phyloP scores from a whole-genome alignment of 2,113 vertebrate genomes.

The Boulengeromyrus knoepffleri region DNA sequence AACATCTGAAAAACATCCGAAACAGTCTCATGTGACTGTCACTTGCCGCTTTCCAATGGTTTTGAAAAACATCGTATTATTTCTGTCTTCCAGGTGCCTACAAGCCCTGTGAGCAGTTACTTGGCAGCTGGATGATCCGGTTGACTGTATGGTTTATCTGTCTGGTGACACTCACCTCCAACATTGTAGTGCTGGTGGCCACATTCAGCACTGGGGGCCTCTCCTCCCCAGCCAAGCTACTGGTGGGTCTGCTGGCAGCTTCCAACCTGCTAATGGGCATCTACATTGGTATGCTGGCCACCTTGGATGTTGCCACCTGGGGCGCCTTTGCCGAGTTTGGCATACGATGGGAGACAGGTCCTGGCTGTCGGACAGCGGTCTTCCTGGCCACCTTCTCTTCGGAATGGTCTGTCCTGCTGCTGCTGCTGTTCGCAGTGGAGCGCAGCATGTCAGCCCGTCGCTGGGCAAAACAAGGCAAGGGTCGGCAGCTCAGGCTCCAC shows the following conservation, averaged over 20 bases:
- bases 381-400: conserved; percentile 87
- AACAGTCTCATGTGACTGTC: background rate
- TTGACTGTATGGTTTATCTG: conserved; percentile 98
- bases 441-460: conserved; percentile 75
- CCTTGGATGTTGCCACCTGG: conserved; percentile 84
- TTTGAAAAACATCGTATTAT: background rate
- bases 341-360: conserved; percentile 91
- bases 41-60: background rate
- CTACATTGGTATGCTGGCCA: conserved; percentile 80
- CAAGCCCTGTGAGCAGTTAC: conserved; percentile 89
- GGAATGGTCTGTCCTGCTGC: conserved; percentile 81
- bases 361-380: conserved; percentile 77
- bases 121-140: conserved; percentile 98
- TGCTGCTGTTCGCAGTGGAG: conserved; percentile 82
- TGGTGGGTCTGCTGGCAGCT: conserved; percentile 81
- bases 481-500: conserved; percentile 48
- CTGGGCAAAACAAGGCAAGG: conserved; percentile 69
- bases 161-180: conserved; percentile 83
- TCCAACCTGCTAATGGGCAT: conserved; percentile 87
- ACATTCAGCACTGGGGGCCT: conserved; percentile 65
- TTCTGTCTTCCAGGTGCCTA: conserved; percentile 74
- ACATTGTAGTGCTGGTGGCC: conserved; percentile 78
- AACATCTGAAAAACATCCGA: background rate
- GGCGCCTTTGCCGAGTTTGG: conserved; percentile 88
- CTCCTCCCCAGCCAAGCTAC: conserved; percentile 70